These are phyloP conservation scores for Elmis aenea DNA, from an alignment of 2,888 invertebrate species.

Conservation along the genomic window DNA sequence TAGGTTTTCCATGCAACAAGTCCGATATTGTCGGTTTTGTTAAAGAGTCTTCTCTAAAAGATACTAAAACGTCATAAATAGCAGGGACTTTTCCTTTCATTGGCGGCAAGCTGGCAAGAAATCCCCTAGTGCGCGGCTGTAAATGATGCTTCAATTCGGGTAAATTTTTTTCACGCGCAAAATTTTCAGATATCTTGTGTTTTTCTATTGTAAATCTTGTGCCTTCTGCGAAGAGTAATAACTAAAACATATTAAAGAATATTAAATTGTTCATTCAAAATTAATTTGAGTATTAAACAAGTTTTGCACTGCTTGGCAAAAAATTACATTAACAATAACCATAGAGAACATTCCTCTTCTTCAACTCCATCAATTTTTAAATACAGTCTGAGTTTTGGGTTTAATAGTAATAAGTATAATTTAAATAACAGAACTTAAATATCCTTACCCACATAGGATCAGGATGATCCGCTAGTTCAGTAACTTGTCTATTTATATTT, in stretches of 20 bases:
- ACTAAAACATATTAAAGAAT: conserved; percentile 50
- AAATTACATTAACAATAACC: not conserved
- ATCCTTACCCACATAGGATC: conserved; percentile 86
- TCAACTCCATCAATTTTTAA: too few relatives aligned
- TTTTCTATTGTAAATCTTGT: conserved; percentile 86
- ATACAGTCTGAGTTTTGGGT: too few relatives aligned
- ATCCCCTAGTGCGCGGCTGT: conserved; percentile 92
- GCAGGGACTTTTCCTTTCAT: conserved; percentile 76
- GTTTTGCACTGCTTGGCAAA: not conserved
- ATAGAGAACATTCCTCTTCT: too few relatives aligned
- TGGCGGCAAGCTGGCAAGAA: conserved; percentile 77
- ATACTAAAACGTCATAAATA: conserved; percentile 78
- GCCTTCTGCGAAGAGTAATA: conserved; percentile 88
- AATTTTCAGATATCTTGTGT: conserved; percentile 80
- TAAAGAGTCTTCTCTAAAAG: conserved; percentile 60
- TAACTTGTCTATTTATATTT: conserved; percentile 73
- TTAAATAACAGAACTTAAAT: too few relatives aligned
- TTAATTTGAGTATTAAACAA: not conserved
- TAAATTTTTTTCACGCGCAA: conserved; percentile 80
- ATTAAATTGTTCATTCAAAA: not conserved
- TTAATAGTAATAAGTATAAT: too few relatives aligned
- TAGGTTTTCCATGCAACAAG: conserved; percentile 66
- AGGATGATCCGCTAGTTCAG: conserved; percentile 80
- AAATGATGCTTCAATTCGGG: conserved; percentile 83
- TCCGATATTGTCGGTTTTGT: conserved; percentile 75